phyloP scores from a whole-genome alignment of 2,888 invertebrate species.

The Idaea aversata region DNA sequence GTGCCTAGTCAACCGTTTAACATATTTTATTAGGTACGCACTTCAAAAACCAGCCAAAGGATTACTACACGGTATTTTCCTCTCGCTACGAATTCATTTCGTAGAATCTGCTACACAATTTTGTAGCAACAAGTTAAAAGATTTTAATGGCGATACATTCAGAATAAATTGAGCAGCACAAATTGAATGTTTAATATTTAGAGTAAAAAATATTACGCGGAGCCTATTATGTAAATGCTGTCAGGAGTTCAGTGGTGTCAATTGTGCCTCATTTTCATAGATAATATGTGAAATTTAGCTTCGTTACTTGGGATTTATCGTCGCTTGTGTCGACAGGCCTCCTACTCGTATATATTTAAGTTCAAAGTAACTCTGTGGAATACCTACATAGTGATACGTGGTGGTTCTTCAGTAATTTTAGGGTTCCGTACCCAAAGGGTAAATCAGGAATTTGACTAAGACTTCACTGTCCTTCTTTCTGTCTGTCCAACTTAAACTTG shows the following conservation, averaged over 20 bases:
- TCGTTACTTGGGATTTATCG: neutral
- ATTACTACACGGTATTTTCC: too few species aligned
- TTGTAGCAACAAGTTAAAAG: neutral
- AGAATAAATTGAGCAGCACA: neutral
- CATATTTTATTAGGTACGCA: too few species aligned
- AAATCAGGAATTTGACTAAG: too few species aligned
- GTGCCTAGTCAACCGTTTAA: too few species aligned
- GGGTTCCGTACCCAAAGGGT: too few species aligned
- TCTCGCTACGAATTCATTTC: neutral
- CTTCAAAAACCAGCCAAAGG: too few species aligned
- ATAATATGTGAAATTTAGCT: neutral
- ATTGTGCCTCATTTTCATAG: neutral
- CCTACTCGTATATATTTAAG: too few species aligned
- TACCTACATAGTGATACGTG: too few species aligned
- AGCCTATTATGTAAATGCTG: neutral
- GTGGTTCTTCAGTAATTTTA: too few species aligned
- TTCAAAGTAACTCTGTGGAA: too few species aligned
- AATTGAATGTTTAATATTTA: neutral
- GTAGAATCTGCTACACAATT: neutral
- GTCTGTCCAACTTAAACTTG: too few species aligned
- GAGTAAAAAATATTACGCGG: neutral
- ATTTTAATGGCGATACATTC: neutral
- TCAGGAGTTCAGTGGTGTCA: neutral
- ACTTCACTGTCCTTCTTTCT: too few species aligned
- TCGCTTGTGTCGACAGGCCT: neutral